These are phyloP conservation scores for Capitella teleta DNA, from an alignment of 1,140 invertebrate species.

Conservation along the genomic window DNA sequence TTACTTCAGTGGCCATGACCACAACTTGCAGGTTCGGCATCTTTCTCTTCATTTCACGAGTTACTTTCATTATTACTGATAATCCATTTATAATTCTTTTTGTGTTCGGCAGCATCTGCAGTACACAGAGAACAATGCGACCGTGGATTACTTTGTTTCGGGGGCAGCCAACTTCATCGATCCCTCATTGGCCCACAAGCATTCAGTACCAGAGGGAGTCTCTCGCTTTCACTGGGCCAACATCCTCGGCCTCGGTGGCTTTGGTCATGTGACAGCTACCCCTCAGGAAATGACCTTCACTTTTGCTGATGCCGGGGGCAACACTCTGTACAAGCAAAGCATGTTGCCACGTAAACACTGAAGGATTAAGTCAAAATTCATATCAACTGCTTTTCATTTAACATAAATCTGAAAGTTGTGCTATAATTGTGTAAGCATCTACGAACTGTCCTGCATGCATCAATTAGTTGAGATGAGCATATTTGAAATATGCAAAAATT, in stretches of 20 bases:
- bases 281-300: slow-evolving; percentile 32
- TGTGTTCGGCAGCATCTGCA: slow-evolving; percentile 27
- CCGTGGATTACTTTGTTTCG: slow-evolving; percentile 37
- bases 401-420: no score
- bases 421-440: no score
- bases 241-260: slow-evolving; percentile 28
- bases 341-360: slow-evolving; percentile 20
- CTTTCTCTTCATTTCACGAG: background rate
- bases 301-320: slow-evolving; percentile 26
- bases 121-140: slow-evolving; percentile 14
- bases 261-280: slow-evolving; percentile 31
- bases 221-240: slow-evolving; percentile 39
- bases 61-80: background rate
- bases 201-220: slow-evolving; percentile 26
- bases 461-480: no score
- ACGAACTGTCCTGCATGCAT: no score
- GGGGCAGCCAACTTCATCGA: slow-evolving; percentile 41
- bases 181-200: slow-evolving; percentile 22
- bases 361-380: no score
- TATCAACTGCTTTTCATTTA: no score
- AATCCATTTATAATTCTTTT: background rate
- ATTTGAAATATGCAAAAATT: no score
- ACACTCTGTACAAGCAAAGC: slow-evolving; percentile 19
- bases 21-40: slow-evolving; percentile 39
- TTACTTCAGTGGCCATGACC: slow-evolving; percentile 47